Evolutionary conservation across 2,888 invertebrate species (phyloP), one percentile per base, ranked within the genome.

Genomic region (Macroteleia sp.): DNA sequence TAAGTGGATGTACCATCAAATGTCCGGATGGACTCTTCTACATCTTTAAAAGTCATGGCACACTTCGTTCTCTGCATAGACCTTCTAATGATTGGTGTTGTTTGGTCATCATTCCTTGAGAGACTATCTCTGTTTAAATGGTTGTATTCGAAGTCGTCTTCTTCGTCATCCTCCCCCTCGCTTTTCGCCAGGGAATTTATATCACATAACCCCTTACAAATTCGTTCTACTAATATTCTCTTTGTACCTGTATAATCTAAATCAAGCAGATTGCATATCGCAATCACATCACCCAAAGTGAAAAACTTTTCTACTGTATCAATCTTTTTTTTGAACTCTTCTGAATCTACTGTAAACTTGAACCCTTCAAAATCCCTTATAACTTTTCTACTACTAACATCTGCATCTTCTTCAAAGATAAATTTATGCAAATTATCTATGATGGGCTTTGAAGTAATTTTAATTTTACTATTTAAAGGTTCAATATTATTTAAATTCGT

Each of bases 361-460:
- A 61, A 70, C 9, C 70, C 70, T 0, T 16, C 10, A 41, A 61
- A 70, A 17, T 32, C 36, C 1, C 44, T 39, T 8, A 70, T 8
- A 12, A 16, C 28, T 16, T 42, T 59, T 16, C 36, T 28, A 36
- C 25, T 52, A 9, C 14, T 10, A 4, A 17, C n/a, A 32, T 59
- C 44, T 5, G 52, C 59, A 9, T 70, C 42, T 5, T 59, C 36
- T 17, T 54, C 44, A 16, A 54, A 71, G 16, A 61, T 71, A n/a
- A 57, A 41, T 16, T 59, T 42, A 41, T 59, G 46, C 14, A 57
- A 25, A 6, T 25, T 25, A 25, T 25, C 6, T 5, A 25, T 25
- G 3, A 25, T 25, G 3, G 25, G 3, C 25, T 6, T 25, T 25
- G 25, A 6, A 25, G 25, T 6, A 25, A 25, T 3, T 25, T 25